Evolutionary conservation across 2,797 vertebrate species (phyloP), one percentile per base, ranked within the genome.

Genomic region (Oryzias sinensis): DNA sequence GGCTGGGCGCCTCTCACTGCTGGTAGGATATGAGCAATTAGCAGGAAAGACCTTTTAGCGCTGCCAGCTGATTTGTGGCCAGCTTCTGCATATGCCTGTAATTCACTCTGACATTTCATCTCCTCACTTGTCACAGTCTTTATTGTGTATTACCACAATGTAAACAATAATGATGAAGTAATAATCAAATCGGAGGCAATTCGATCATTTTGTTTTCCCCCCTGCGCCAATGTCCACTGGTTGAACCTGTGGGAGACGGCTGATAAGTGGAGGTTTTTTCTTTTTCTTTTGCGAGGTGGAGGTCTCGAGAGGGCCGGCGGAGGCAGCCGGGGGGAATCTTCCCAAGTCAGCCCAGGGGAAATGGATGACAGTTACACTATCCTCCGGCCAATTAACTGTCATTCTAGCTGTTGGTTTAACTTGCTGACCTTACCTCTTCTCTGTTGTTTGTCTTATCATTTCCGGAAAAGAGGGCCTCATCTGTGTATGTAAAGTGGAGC

Each of bases 331-430:
- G 18, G 20, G 20, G 75, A 57, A 76, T 76, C 81, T 84, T 87
- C 81, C 83, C 81, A 58, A 84, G 84, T 78, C 80, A 78, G 82
- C 83, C 79, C 79, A 63, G 71, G 84, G 86, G 85, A 91, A 89
- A 90, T 83, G 80, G 88, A 88, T 92, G 90, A 92, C 90, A 92
- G 89, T 88, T 91, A 92, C 91, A 92, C 86, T 81, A 87, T 84
- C 88, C 90, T 89, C 83, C 64, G 80, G 89, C 87, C 91, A 90
- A 91, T 92, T 92, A 91, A 90, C 90, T 91, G 89, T 90, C 91
- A 88, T 91, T 85, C 91, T 90, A 89, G 90, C 87, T 92, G 92
- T 92, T 92, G 90, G 86, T 93, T 92, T 92, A 93, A 92, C 92
- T 92, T 77, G 65, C 77, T 90, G 90, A 92, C 91, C 90, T 88